Base-by-base conservation (phyloP, 1,140 invertebrate genomes). In the Choristoneura fumiferana region DNA sequence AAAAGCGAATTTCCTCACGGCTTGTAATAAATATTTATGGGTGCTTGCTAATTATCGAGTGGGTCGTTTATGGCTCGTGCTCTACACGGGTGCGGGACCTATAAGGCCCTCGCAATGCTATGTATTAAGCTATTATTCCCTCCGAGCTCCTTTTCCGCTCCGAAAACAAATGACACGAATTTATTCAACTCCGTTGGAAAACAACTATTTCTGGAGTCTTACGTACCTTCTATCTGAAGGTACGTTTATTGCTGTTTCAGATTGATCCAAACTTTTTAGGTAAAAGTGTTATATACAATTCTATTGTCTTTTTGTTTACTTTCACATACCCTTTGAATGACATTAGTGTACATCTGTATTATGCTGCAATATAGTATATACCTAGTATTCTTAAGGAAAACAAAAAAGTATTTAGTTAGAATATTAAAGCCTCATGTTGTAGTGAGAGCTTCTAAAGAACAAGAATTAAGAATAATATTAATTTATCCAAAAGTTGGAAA, bases 81-180 rank as follows among this genome's bases (percentile, higher is more conserved):
- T 18, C 45, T 29, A 14, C 35, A 6, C 39, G 54, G 17, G 45
- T 38, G 34, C 49, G 49, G 54, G 54, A 29, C 58, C 58, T 60
- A 34, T 36, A 39, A 52, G 38, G 36, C 22, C 49, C 54, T 53
- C 57, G 18, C 52, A 15, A 55, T 57, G 54, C 55, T 45, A 49
- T 65, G 64, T 62, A 73, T 72, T 65, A 66, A 72, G 65, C 60
- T 63, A 59, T 63, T 58, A 57, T 64, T 67, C 56, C 40, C 45
- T 62, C 38, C 40, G 15, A 18, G 6, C 34, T 36, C 15, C n/a
- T 13, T 29, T 54, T n/a, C 2, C 53, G 58, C 62, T 63, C 54
- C 36, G 39, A 58, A 63, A 81, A 76, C 68, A 76, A 81, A 79
- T 81, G 74, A 73, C 62, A 71, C 66, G 49, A 70, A 76, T 81